Base-by-base conservation (phyloP, 2,888 invertebrate species). In the Hydraecia micacea region DNA sequence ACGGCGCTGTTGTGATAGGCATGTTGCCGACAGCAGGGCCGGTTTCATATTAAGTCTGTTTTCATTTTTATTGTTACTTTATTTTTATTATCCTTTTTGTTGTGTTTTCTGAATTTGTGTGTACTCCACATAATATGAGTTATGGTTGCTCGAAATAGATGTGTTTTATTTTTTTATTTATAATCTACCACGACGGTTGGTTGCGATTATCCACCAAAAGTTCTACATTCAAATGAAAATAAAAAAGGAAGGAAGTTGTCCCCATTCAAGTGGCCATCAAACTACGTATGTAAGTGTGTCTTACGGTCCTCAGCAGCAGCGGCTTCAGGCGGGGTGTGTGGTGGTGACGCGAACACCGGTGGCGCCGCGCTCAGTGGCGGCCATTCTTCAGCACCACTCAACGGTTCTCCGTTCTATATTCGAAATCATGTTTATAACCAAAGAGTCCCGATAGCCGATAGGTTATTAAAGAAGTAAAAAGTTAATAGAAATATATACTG, bases 301-400 rank as follows among this genome's bases (percentile, higher is more conserved):
- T 95, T 93, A 96, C 96, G 91, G 89, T 95, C 94, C n/a, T 94
- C 94, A 13, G 92, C 93, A 28, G 72, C 88, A 21, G 92, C 93
- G 0, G 73, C 88, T 7, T 74, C 91, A 0, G 94, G 93, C 0
- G 95, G 94, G 0, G 95, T 91, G 74, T 97, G 97, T 0, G 98
- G 98, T 2, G 98, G 98, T 0, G 96, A 94, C 0, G 98, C 97
- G 91, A 98, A 98, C 42, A 98, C 98, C 72, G 98, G 98, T 8
- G 98, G 98, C 2, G 98, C 98, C 2, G 98, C 98, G 66, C 97
- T 97, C 1, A 98, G 97, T 60, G 98, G 98, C 0, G 98, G 98
- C 91, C 98, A 97, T 77, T 98, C 98, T 73, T 98, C 95, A 3
- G 97, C 97, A 28, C 97, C 97, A 72, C 98, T 98, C 74, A 98